These are phyloP conservation scores for Pollimyrus isidori DNA, from an alignment of 2,113 vertebrate genomes.

Conservation along the genomic window DNA sequence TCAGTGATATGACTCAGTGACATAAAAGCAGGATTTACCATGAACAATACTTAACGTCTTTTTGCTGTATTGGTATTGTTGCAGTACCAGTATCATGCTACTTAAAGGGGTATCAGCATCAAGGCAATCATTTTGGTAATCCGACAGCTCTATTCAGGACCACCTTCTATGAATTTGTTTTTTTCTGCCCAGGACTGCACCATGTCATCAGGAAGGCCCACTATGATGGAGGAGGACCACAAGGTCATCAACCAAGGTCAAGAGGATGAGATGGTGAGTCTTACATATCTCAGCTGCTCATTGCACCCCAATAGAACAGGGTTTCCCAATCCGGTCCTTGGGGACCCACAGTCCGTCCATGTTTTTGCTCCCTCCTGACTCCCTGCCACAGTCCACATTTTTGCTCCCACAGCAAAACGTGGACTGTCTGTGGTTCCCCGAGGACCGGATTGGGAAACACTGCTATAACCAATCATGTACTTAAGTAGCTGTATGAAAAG, in stretches of 20 bases:
- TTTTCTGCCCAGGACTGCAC: neutral
- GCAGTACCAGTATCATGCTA: neutral
- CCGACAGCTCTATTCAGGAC: neutral
- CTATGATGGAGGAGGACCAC: slow-evolving; percentile 71
- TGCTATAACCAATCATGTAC: neutral
- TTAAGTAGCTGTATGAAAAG: neutral
- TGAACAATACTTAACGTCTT: neutral
- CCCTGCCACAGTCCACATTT: neutral
- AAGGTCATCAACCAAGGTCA: slow-evolving; percentile 73
- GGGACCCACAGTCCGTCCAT: neutral
- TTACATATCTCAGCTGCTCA: neutral
- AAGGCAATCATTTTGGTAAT: neutral
- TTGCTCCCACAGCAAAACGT: neutral
- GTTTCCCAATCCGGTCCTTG: neutral
- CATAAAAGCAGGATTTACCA: neutral
- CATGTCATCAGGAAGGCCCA: neutral
- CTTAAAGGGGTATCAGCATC: neutral
- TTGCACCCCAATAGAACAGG: neutral
- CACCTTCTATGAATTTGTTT: neutral
- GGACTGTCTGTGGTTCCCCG: neutral
- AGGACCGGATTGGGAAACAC: neutral
- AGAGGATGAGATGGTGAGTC: slow-evolving; percentile 86
- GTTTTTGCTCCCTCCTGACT: neutral
- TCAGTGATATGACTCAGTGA: neutral
- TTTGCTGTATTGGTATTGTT: neutral